phyloP scores from a whole-genome alignment of 2,888 invertebrate species.

The Deilephila elpenor region DNA sequence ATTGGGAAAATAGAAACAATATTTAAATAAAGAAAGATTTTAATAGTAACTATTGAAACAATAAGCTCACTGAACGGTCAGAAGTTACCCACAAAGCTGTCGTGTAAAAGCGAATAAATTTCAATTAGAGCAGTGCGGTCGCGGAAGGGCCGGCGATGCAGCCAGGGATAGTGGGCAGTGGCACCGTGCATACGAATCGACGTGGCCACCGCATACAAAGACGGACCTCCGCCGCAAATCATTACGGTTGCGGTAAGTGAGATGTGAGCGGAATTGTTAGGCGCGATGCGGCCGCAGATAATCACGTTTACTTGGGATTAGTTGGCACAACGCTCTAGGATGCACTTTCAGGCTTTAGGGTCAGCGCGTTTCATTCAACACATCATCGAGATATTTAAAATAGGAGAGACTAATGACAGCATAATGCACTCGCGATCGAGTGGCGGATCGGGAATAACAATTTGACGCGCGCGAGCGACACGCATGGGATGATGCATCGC shows the following conservation, averaged over 20 bases:
- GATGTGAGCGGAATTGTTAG: slow-evolving; percentile 78
- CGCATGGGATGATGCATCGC: slow-evolving; percentile 60
- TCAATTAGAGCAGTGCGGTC: slow-evolving; percentile 78
- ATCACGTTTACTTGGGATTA: slow-evolving; percentile 69
- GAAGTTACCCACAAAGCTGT: neutral
- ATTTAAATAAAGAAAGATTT: neutral
- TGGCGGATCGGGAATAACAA: slow-evolving; percentile 37
- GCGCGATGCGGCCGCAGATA: slow-evolving; percentile 69
- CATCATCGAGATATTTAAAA: slow-evolving; percentile 33
- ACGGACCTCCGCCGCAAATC: slow-evolving; percentile 78
- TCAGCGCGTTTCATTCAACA: slow-evolving; percentile 5
- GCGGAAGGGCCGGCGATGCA: slow-evolving; percentile 74
- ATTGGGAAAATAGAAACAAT: neutral
- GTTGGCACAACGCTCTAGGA: slow-evolving; percentile 59
- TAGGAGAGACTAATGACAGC: slow-evolving; percentile 59
- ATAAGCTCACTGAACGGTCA: neutral
- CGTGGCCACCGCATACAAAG: slow-evolving; percentile 74
- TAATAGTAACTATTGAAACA: too few species aligned
- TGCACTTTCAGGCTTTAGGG: slow-evolving; percentile 46
- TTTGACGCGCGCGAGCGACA: neutral
- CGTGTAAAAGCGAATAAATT: slow-evolving; percentile 53
- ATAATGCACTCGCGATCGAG: slow-evolving; percentile 56
- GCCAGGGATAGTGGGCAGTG: slow-evolving; percentile 57
- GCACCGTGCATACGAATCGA: slow-evolving; percentile 70
- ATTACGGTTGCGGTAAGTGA: slow-evolving; percentile 80